phyloP scores from a whole-genome alignment of 2,797 vertebrate species.

The Pelochelys cantorii region DNA sequence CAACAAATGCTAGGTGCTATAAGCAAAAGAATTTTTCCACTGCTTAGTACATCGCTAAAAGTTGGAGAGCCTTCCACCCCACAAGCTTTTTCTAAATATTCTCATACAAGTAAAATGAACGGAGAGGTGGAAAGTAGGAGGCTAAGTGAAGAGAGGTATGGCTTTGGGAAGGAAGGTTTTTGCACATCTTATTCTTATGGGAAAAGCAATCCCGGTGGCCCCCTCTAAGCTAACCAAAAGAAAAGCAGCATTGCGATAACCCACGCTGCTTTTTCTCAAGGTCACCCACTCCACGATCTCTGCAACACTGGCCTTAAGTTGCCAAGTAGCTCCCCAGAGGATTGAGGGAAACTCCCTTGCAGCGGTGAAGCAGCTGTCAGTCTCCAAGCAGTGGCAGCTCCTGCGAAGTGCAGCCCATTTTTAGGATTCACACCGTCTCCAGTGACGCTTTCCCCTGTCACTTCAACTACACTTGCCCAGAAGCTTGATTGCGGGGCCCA shows the following conservation, averaged over 20 bases:
- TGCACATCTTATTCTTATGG: background rate
- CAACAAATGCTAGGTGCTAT: background rate
- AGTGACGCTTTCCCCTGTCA: background rate
- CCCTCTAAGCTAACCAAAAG: background rate
- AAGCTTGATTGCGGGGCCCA: background rate
- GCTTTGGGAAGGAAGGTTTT: background rate
- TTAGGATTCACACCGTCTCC: background rate
- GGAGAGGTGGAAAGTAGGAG: background rate
- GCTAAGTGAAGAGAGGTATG: background rate
- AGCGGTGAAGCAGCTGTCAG: background rate
- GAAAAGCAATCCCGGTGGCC: no score
- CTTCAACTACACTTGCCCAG: background rate
- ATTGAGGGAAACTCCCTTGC: background rate
- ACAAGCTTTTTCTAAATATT: background rate
- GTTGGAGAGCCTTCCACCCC: background rate
- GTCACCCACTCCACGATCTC: background rate
- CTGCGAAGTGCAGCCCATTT: background rate
- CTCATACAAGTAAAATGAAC: background rate
- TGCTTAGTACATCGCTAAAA: background rate
- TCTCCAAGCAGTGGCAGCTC: background rate
- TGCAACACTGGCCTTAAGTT: background rate
- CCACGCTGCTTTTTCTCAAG: background rate
- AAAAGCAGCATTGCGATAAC: background rate
- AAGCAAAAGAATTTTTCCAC: background rate
- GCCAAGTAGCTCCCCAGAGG: background rate